Evolutionary conservation across 1,140 invertebrate genomes (phyloP).

Genomic region (Plutomurus gul): DNA sequence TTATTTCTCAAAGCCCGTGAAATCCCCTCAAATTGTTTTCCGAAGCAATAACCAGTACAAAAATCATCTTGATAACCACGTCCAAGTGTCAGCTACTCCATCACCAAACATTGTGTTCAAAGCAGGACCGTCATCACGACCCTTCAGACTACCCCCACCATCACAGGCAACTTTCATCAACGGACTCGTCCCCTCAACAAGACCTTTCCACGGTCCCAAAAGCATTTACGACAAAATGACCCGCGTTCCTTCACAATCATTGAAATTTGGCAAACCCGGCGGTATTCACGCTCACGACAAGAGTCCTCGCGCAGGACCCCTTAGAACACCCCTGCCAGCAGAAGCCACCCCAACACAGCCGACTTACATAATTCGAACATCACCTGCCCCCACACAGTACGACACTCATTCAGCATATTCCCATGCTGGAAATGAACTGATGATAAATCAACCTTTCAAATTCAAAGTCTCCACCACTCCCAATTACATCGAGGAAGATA

Average conservation of each 20-base stretch:
- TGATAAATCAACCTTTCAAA: neutral
- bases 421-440: neutral
- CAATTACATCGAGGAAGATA: neutral
- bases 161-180: constrained; percentile 17
- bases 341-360: neutral
- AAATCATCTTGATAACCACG: constrained; percentile 4
- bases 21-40: neutral
- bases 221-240: constrained; percentile 45
- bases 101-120: constrained; percentile 8
- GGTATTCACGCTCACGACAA: neutral
- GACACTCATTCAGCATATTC: constrained; percentile 4
- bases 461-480: neutral
- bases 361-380: neutral
- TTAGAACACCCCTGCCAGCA: neutral
- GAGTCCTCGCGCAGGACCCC: constrained; percentile 13
- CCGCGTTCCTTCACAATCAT: neutral
- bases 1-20: neutral
- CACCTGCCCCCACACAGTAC: neutral
- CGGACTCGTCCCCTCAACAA: neutral
- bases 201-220: constrained; percentile 17
- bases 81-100: neutral
- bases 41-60: constrained; percentile 2
- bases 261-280: neutral
- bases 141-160: neutral
- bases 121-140: neutral